These are phyloP conservation scores for Trissoscelio sp. DNA, from an alignment of 2,888 invertebrate genomes.

Conservation along the genomic window DNA sequence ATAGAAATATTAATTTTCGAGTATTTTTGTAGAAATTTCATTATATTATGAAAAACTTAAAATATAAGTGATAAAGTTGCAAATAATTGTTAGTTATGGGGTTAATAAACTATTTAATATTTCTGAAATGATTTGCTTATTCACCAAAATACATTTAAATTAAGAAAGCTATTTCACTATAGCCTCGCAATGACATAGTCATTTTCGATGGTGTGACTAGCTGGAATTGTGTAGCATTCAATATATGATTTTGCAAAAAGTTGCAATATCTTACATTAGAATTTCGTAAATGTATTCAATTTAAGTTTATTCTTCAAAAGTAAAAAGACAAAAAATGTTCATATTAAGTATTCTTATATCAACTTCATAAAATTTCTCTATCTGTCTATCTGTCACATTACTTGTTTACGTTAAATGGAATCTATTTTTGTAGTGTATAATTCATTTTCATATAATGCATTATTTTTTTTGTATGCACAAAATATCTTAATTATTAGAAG, in stretches of 20 bases:
- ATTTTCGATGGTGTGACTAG: conserved; percentile 27
- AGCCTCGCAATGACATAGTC: conserved; percentile 21
- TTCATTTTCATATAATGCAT: no score
- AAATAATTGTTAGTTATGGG: not conserved
- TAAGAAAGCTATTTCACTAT: conserved; percentile 25
- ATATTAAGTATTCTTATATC: no score
- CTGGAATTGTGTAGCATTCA: conserved; percentile 9
- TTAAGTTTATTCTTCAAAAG: no score
- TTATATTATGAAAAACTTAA: not conserved
- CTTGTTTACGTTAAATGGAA: no score
- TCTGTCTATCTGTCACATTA: no score
- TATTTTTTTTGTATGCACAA: no score
- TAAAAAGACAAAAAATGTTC: no score
- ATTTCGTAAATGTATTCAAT: not conserved
- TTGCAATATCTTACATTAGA: not conserved
- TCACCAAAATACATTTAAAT: conserved; percentile 34
- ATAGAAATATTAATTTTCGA: no score
- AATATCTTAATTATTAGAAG: no score
- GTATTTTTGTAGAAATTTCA: no score
- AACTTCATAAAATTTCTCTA: no score
- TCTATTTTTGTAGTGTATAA: no score
- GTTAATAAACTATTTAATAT: conserved; percentile 15
- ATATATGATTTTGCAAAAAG: not conserved
- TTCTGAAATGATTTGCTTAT: conserved; percentile 22
- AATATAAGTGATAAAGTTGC: not conserved